These are phyloP conservation scores for Dryocosmus kuriphilus DNA, from an alignment of 2,888 invertebrate genomes.

Conservation along the genomic window DNA sequence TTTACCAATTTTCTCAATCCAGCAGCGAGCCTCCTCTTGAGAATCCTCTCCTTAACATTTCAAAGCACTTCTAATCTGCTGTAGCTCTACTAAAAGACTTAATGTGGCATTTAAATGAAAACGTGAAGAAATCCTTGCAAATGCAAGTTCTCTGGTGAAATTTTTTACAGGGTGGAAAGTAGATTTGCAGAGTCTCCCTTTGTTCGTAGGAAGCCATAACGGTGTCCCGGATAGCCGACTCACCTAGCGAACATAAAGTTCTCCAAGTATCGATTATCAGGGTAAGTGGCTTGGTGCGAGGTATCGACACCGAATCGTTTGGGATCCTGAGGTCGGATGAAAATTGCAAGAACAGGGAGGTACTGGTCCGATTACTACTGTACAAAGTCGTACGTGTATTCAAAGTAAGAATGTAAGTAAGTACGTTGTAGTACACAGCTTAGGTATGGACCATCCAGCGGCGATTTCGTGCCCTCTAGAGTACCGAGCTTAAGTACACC, in stretches of 20 bases:
- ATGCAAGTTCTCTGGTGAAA: constrained; percentile 6
- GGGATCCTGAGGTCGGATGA: constrained; percentile 37
- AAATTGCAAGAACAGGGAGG: constrained; percentile 28
- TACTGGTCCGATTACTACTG: constrained; percentile 30
- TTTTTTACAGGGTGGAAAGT: constrained; percentile 16
- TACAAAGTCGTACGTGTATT: constrained; percentile 18
- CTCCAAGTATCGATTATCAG: constrained; percentile 41
- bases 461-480: constrained; percentile 38
- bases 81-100: not conserved
- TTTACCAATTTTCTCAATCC: no score
- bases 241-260: constrained; percentile 40
- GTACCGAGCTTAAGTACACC: constrained; percentile 37
- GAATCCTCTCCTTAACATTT: no score
- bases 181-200: constrained; percentile 38
- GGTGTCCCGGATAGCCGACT: constrained; percentile 38
- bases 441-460: constrained; percentile 36
- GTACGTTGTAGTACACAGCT: constrained; percentile 1
- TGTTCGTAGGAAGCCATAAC: constrained; percentile 41
- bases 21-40: no score
- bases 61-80: no score
- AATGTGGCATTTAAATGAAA: constrained; percentile 18
- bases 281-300: constrained; percentile 36
- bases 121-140: not conserved
- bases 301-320: constrained; percentile 33
- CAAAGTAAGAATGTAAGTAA: not conserved